Percentiles rank a stretch among this genome's conserved stretches.
Conservation (phyloP, 1,140 invertebrate species). For the Brachystomella parvula region DNA sequence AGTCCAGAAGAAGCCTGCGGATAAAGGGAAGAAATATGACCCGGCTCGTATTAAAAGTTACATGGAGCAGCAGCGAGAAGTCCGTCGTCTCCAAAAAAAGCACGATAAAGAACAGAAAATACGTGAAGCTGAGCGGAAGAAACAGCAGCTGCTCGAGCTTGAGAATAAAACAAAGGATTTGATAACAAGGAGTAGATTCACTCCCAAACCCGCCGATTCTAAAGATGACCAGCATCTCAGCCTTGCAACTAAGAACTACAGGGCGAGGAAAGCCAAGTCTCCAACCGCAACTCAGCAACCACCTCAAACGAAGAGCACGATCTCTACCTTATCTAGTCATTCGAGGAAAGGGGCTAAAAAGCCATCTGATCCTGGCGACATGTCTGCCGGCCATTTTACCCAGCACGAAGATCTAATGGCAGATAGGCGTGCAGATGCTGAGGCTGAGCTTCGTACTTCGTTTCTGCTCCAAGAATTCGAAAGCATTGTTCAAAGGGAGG, state of each 20-base stretch:
- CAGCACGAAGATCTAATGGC: too few relatives aligned
- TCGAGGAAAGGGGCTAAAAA: background rate
- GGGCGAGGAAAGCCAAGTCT: background rate
- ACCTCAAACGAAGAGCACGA: background rate
- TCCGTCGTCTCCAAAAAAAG: background rate
- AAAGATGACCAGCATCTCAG: background rate
- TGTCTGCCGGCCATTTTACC: too few relatives aligned
- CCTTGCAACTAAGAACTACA: background rate
- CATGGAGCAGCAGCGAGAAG: slow-evolving; percentile 5
- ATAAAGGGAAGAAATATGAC: background rate
- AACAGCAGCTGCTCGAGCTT: background rate
- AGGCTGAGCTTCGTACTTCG: background rate
- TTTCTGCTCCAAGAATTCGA: background rate
- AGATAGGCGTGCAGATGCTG: background rate
- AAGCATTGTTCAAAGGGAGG: background rate
- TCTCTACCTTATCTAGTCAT: background rate
- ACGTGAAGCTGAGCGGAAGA: background rate
- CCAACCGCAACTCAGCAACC: background rate
- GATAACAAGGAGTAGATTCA: background rate
- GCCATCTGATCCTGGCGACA: background rate
- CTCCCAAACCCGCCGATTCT: background rate
- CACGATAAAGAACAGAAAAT: background rate
- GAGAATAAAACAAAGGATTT: background rate
- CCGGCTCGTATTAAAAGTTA: background rate
- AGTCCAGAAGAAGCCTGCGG: background rate